These are phyloP conservation scores for Phocoena phocoena DNA, from an alignment of 2,113 vertebrate species.

Conservation along the genomic window DNA sequence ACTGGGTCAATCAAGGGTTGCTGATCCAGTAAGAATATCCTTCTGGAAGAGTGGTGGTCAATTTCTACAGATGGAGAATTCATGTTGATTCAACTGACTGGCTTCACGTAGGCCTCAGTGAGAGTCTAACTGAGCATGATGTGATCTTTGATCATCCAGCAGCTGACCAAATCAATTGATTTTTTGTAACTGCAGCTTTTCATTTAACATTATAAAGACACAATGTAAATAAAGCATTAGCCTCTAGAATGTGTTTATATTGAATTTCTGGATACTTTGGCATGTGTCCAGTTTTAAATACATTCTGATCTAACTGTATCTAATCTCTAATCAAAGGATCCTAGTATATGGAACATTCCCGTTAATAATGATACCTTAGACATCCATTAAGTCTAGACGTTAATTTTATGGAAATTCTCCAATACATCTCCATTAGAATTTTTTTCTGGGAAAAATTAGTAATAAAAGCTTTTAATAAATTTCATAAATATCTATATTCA, in stretches of 20 bases:
- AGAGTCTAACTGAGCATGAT: conserved; percentile 40
- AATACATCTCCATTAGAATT: conserved; percentile 87
- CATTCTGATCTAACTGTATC: conserved; percentile 83
- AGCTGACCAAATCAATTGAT: conserved; percentile 66
- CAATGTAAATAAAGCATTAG: conserved; percentile 83
- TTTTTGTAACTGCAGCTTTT: conserved; percentile 67
- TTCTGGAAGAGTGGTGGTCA: not conserved
- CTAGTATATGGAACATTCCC: conserved; percentile 85
- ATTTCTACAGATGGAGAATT: conserved; percentile 24
- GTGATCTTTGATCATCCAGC: conserved; percentile 28
- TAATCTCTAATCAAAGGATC: conserved; percentile 85
- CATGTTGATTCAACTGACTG: conserved; percentile 28
- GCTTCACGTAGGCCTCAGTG: not conserved
- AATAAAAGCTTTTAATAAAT: conserved; percentile 88
- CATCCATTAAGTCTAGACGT: conserved; percentile 89
- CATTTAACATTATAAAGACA: conserved; percentile 66
- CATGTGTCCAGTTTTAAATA: conserved; percentile 84
- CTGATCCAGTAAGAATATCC: not conserved
- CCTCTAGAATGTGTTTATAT: conserved; percentile 87
- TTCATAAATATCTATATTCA: conserved; percentile 87
- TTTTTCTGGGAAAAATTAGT: conserved; percentile 85
- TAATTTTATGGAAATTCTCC: conserved; percentile 90
- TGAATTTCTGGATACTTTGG: conserved; percentile 88
- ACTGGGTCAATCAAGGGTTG: not conserved
- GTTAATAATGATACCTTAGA: conserved; percentile 88